Base-by-base conservation (phyloP, 2,113 vertebrate genomes). In the Petrocephalus zakoni region DNA sequence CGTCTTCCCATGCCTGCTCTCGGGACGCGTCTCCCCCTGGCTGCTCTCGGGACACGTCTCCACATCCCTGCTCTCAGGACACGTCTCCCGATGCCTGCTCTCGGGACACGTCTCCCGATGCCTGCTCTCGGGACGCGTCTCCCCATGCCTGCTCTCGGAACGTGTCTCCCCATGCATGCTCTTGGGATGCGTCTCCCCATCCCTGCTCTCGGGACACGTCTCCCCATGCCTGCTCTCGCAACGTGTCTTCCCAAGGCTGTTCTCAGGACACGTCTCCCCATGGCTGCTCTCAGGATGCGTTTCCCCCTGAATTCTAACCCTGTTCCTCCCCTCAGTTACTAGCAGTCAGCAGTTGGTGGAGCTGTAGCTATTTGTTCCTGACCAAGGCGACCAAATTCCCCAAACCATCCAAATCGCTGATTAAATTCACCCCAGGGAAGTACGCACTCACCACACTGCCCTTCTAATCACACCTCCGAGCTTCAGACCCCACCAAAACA, bases 301-400 rank as follows among this genome's bases (percentile, higher is more conserved):
- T 15, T 37, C 17, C 52, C 13, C n/a, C 91, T 88, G 90, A 88
- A 55, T 86, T 47, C 22, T 78, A 52, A 89, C 61, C 90, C 87
- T 21, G 84, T 87, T 75, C 81, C 64, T 83, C 82, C 56, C 85
- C 88, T 92, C 89, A 83, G 90, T 90, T 90, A 87, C 75, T 19
- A 82, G 87, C 81, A 91, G 85, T 52, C 87, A 29, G 87, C n/a
- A 75, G 90, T 91, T 91, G 89, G 89, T 89, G 84, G 82, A 87
- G 42, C 90, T 90, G 90, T 89, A 88, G 88, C 84, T 68, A 86
- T 90, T 75, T 68, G 55, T 37, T 87, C 88, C 29, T 17, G 19
- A 29, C 58, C 85, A 34, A 52, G 68, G 22, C 34, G 13, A 17
- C 29, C 68, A 37, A 29, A 21, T 68, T 86, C 86, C 55, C 37